phyloP scores from a whole-genome alignment of 2,113 vertebrate genomes.

The Empidonax alnorum region DNA sequence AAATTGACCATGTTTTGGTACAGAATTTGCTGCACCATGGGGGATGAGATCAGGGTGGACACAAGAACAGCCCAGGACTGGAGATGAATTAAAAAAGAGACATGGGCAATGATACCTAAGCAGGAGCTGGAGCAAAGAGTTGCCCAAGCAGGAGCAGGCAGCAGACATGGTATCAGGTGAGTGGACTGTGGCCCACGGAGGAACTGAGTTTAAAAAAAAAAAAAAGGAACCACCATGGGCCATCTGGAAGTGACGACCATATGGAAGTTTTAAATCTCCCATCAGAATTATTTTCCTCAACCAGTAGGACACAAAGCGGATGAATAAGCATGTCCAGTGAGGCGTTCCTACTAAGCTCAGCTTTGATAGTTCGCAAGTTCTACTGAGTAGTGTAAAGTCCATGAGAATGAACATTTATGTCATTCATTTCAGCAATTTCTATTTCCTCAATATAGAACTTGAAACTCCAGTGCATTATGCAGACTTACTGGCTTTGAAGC shows the following conservation, averaged over 20 bases:
- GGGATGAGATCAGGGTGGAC: neutral
- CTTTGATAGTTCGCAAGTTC: neutral
- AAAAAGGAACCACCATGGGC: neutral
- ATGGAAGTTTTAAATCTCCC: neutral
- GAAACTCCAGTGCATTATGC: neutral
- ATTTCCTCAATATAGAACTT: accelerated
- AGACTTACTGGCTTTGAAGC: neutral
- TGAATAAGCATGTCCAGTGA: neutral
- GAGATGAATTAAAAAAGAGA: neutral
- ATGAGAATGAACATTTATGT: neutral
- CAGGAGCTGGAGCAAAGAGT: neutral
- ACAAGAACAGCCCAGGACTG: neutral
- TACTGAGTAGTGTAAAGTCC: neutral
- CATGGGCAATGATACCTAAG: accelerated
- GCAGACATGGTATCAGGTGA: neutral
- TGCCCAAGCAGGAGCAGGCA: neutral
- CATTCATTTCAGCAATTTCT: neutral
- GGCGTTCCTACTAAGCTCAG: neutral
- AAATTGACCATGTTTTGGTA: neutral
- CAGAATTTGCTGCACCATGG: neutral
- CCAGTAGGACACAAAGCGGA: neutral
- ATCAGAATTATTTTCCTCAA: neutral
- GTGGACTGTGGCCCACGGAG: neutral
- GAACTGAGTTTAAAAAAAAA: neutral
- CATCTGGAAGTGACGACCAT: neutral